Evolutionary conservation across 2,888 invertebrate species (phyloP), one percentile per base, ranked within the genome.

Genomic region (Chaetoderma sp.): DNA sequence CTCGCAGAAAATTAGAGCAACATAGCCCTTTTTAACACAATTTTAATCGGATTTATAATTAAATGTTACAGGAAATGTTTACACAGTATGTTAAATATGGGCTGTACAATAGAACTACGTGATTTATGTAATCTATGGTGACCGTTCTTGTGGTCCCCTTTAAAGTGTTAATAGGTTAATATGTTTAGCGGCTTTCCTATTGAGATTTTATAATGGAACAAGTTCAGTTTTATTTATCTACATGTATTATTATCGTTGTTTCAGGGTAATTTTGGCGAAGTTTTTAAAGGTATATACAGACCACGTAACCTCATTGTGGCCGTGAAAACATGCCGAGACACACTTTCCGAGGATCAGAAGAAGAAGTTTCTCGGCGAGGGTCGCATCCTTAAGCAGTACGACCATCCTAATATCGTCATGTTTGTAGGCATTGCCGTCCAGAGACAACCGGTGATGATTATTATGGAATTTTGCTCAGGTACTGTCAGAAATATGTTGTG

Each of bases 381-480:
- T 0, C 89, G 97, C 74, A 97, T 98, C 75, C 89, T 98, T 16
- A 96, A 97, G 86, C 96, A 96, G 86, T 98, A 98, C 86, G 94
- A 96, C 86, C 98, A 98, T 87, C 95, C 95, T 0, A 98, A 98
- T 88, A 95, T 98, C 72, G 98, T 98, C 39, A 92, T 94, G 82
- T 91, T 98, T 42, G 96, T 97, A 77, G 98, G 98, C 30, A 97
- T 98, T 78, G 98, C 97, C 78, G 97, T 97, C 70, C 97, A 97
- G 87, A 95, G 96, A 83, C 96, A 97, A 80, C 98, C 98, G 0
- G 96, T 98, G 64, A 97, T 98, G 96, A 97, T 98, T 80, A 96
- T 98, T 33, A 98, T 98, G 98, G 98, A 98, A 88, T 90, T 96
- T 68, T 97, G 97, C 50, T 92, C 93, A 75, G 93, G 93, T 93